A percentile compares a stretch with the other conserved stretches of the same genome.
Conservation (phyloP, 2,113 vertebrate species). For the Brachypteracias leptosomus region DNA sequence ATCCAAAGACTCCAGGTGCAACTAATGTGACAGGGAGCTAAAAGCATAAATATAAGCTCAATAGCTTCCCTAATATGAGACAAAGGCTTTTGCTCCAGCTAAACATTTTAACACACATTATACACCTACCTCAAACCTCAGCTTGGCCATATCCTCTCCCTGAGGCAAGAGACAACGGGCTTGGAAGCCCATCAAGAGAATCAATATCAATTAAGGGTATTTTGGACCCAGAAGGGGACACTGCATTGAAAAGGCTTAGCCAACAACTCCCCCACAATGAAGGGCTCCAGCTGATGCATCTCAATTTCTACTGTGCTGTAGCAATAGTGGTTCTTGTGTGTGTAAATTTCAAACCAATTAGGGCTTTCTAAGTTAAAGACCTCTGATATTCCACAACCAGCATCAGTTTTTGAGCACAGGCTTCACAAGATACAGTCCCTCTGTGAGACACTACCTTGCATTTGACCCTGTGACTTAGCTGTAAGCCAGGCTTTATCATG, state of each 20-base stretch:
- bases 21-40: background rate
- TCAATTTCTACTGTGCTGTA: background rate
- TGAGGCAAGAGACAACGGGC: background rate
- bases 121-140: slow-evolving; percentile 1
- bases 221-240: slow-evolving; percentile 32
- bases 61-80: background rate
- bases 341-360: background rate
- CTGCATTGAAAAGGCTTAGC: background rate
- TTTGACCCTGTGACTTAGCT: accelerated
- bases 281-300: background rate
- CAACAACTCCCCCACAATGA: background rate
- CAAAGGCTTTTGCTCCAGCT: background rate
- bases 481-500: background rate
- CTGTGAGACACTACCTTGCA: background rate
- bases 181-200: slow-evolving; percentile 18
- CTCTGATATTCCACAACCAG: background rate
- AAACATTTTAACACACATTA: slow-evolving; percentile 3
- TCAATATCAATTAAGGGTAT: slow-evolving; percentile 33
- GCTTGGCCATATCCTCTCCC: slow-evolving; percentile 14
- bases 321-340: background rate
- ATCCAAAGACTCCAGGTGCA: background rate
- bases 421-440: background rate
- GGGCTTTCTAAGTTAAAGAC: background rate
- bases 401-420: background rate
- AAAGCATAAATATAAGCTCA: background rate